Evolutionary conservation across 2,888 invertebrate genomes (phyloP).

Genomic region (Xanthia togata): DNA sequence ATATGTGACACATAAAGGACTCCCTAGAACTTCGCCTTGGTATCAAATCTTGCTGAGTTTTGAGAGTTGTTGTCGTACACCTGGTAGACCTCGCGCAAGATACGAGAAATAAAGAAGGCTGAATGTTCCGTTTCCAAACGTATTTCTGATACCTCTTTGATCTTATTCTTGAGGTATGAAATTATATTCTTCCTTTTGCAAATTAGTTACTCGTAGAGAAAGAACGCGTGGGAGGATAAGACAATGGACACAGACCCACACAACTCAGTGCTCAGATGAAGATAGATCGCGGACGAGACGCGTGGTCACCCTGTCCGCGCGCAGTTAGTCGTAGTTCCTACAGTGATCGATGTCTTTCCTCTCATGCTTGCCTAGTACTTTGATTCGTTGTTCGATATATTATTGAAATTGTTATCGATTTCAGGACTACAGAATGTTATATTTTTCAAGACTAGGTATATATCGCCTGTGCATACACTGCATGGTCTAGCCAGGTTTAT

Average conservation of each 20-base stretch:
- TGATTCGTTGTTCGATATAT: constrained; percentile 15
- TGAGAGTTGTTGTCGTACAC: no score
- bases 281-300: constrained; percentile 84
- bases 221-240: not conserved
- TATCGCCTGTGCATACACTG: not conserved
- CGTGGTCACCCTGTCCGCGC: constrained; percentile 85
- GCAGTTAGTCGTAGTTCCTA: constrained; percentile 64
- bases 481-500: not conserved
- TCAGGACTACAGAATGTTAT: not conserved
- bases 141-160: not conserved
- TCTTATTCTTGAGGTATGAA: not conserved
- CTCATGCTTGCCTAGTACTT: constrained; percentile 66
- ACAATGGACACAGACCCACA: constrained; percentile 74
- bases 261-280: constrained; percentile 80
- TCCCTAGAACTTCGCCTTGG: no score
- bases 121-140: no score
- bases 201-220: no score
- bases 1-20: no score
- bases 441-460: not conserved
- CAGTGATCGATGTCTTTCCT: constrained; percentile 69
- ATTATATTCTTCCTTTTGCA: not conserved
- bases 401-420: constrained; percentile 2
- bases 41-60: no score
- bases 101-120: no score
- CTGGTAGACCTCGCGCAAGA: no score